These are phyloP conservation scores for Spheniscus humboldti DNA, from an alignment of 2,797 vertebrate genomes.

Conservation along the genomic window DNA sequence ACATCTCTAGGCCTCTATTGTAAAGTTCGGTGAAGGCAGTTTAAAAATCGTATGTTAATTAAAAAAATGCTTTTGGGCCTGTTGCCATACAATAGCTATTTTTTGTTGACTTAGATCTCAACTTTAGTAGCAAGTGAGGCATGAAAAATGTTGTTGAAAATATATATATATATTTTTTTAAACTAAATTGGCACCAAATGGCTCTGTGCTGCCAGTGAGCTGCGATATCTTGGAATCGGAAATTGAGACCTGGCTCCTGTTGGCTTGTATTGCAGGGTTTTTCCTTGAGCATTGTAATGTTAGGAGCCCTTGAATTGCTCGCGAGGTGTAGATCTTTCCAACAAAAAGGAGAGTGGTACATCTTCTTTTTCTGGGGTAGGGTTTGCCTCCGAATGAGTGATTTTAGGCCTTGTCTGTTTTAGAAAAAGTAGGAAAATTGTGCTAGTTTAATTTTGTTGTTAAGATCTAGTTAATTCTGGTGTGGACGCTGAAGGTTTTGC, in stretches of 20 bases:
- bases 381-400: not conserved
- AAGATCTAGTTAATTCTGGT: not conserved
- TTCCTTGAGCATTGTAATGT: not conserved
- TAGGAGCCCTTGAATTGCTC: not conserved
- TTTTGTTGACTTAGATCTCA: conserved; percentile 46
- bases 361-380: not conserved
- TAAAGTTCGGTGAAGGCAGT: not conserved
- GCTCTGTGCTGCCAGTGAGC: conserved; percentile 36
- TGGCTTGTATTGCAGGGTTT: not conserved
- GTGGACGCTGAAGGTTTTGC: not conserved
- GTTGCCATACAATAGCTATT: conserved; percentile 11
- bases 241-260: conserved; percentile 28
- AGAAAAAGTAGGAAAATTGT: not conserved
- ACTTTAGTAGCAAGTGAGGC: conserved; percentile 38
- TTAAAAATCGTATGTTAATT: not conserved
- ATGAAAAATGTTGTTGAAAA: conserved; percentile 42
- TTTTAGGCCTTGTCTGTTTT: not conserved
- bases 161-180: not conserved
- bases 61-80: not conserved
- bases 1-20: not conserved
- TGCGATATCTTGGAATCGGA: conserved; percentile 33
- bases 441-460: not conserved
- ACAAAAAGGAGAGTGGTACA: not conserved
- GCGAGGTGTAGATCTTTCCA: not conserved
- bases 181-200: conserved; percentile 37